A percentile compares a stretch with the other conserved stretches of the same genome.
Evolutionary conservation across 2,888 invertebrate genomes (phyloP).

Genomic region (Platerodrilus igneus): DNA sequence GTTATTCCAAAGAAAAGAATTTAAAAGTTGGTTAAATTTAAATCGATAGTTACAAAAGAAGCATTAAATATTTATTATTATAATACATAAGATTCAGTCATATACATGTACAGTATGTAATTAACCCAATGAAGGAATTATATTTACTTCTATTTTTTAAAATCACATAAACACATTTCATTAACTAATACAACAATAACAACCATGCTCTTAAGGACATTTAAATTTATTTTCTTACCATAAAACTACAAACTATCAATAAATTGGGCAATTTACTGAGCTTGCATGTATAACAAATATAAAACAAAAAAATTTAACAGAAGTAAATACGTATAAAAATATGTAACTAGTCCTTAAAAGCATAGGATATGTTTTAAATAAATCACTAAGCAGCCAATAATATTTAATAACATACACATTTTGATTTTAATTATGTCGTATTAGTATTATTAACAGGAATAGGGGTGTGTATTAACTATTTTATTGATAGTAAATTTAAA

Average conservation of each 20-base stretch:
- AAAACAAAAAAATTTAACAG: constrained; percentile 1
- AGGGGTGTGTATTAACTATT: too few species aligned
- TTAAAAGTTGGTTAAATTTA: too few species aligned
- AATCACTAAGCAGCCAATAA: constrained; percentile 16
- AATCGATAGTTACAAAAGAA: too few species aligned
- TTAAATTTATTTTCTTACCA: constrained; percentile 1
- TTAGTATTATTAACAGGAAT: too few species aligned
- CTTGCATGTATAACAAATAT: not conserved
- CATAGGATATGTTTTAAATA: constrained; percentile 21
- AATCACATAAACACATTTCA: constrained; percentile 16
- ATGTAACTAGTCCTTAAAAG: constrained; percentile 20
- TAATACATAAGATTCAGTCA: constrained; percentile 44
- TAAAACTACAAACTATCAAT: constrained; percentile 8
- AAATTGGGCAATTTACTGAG: constrained; percentile 19
- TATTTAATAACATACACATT: not conserved
- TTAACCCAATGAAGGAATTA: constrained; percentile 18
- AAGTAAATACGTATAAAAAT: constrained; percentile 16
- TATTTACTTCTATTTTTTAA: constrained; percentile 11
- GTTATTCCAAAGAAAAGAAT: too few species aligned
- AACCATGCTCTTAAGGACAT: constrained; percentile 22
- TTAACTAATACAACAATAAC: constrained; percentile 5
- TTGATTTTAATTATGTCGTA: too few species aligned
- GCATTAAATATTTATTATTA: too few species aligned
- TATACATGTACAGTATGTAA: constrained; percentile 37
- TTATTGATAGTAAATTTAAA: too few species aligned